Evolutionary conservation across 2,113 vertebrate species (phyloP), one percentile per base, ranked within the genome.

Genomic region (Albula goreensis): DNA sequence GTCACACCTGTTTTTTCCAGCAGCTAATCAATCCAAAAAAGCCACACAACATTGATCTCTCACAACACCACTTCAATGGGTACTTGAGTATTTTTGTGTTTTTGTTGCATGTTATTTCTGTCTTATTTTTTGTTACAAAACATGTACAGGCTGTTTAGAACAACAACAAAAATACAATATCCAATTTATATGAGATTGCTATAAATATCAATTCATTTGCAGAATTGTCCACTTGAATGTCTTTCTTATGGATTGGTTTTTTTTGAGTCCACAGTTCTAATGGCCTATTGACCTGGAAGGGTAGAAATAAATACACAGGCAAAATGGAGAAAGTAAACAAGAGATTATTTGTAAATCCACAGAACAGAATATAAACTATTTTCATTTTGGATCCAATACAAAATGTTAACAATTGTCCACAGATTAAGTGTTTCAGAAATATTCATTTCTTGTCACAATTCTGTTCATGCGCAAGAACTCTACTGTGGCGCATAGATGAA

Each of bases 141-240:
- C 92, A 93, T 93, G 88, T 94, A 94, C 92, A 95, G 92, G 94
- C 93, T 94, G 94, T 94, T 94, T 94, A 93, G 91, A 95, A 95
- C 93, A 93, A 93, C 93, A 96, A 94, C 93, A 95, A 93, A 94
- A 93, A 94, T 94, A 93, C 94, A 95, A 93, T 91, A 92, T 93
- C 89, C 88, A 93, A 93, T 95, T 83, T 89, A 89, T 93, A 93
- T 93, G 89, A 90, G 82, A 87, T 88, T 52, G 15, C 92, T 88
- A 93, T 94, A 84, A 90, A 90, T 80, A 91, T 91, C 86, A 90
- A 91, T 92, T 91, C 82, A 83, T 90, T 81, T 89, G 86, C 83
- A 89, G 89, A 91, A 90, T 91, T 22, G 88, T 85, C 91, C 89
- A 92, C 90, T 88, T 85, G 90, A 89, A 90, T 89, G 66, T 93